Evolutionary conservation across 1,140 invertebrate genomes (phyloP), one percentile per base, ranked within the genome.

Genomic region (Plutomurus gul): DNA sequence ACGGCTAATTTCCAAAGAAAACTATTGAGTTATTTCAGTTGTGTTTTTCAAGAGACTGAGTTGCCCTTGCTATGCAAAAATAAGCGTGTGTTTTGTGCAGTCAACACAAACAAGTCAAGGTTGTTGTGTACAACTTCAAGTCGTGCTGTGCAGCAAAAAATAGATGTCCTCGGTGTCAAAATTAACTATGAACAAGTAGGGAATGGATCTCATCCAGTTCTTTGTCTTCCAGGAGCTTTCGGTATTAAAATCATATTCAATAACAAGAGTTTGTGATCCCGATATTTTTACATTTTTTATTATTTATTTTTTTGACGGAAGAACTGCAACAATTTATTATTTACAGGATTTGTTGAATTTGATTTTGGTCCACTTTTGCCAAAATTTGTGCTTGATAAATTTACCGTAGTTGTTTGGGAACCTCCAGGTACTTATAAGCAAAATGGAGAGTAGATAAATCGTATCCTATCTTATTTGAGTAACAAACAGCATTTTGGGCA

Each of bases 371-470:
- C 84, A 77, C 70, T 39, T 11, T 4, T 4, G 7, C n/a, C 1
- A 18, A 72, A n/a, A 6, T 70, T 70, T 33, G n/a, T 25, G 0
- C 20, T 87, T 79, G 87, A 90, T 0, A 90, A 93, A 81, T 91
- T 94, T 76, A 94, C 91, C 11, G 82, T 96, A 13, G 88, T 96
- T 18, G 92, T 90, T 0, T 95, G 94, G 92, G 95, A 96, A 87
- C 94, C 95, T 2, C 93, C 94, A 2, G 94, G 79, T 73, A 37
- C n/a, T n/a, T n/a, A n/a, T n/a, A n/a, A n/a, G n/a, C n/a, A n/a
- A n/a, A 43, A 43, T 43, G 8, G 8, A 43, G 40, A 10, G 40
- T 10, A 43, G 8, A 8, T 43, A 10, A 43, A 43, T n/a, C n/a
- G 8, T 10, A 43, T 43, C n/a, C n/a, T n/a, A 43, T 43, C 40